Base-by-base conservation (phyloP, 1,140 invertebrate species). In the Papilio dardanus region DNA sequence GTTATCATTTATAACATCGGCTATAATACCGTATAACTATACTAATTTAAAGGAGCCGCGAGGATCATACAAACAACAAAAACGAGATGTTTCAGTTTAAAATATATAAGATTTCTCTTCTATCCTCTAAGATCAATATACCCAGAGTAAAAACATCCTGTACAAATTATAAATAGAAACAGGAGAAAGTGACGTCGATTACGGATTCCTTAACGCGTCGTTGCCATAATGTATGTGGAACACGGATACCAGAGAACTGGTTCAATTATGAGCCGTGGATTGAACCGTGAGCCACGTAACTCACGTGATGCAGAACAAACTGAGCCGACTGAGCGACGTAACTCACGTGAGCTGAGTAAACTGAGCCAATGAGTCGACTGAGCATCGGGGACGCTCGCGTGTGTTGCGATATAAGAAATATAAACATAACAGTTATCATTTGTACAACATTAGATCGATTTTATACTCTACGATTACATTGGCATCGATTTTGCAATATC, bases 171-270 rank as follows among this genome's bases (percentile, higher is more conserved):
- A 67, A 67, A 67, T 67, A 67, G 65, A 67, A 67, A 67, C 21
- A 67, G 31, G 31, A 30, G 65, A 67, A 67, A 67, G 65, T 67
- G 16, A 1, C 16, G 65, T 33, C 28, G 5, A 67, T 67, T 67
- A 31, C n/a, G 65, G 65, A 67, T 67, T 12, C 30, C 65, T 66
- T 66, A 19, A 67, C 31, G 65, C 33, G 65, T 10, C 33, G 31
- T 7, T 16, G 30, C 65, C 65, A 35, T 67, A 67, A 35, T 35
- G 65, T 19, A 67, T 67, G 30, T 67, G 33, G 31, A 31, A 67
- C 65, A 35, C 31, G 5, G 58, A 67, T n/a, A 67, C 31, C n/a
- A 67, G 65, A 67, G 3, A 35, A 67, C 65, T 35, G 65, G 65
- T 67, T 35, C 65, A 35, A 67, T 67, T 67, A 33, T 30, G 30